These are phyloP conservation scores for Crossoptilon crossoptilon DNA, from an alignment of 2,797 vertebrate genomes.

Conservation along the genomic window DNA sequence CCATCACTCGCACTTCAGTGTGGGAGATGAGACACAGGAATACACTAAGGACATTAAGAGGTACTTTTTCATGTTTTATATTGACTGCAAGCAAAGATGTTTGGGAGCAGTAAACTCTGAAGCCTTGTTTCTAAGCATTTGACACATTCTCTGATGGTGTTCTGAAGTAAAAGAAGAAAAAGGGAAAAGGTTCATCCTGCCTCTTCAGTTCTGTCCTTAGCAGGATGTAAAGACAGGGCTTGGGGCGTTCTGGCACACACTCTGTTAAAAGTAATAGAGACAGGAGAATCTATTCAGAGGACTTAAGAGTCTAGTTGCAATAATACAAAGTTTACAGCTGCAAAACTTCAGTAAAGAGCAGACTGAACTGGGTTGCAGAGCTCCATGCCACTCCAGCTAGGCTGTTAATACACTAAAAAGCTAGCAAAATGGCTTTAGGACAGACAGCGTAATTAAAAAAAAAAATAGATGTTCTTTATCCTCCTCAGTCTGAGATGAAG, in stretches of 20 bases:
- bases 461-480: not conserved
- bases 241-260: not conserved
- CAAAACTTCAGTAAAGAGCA: not conserved
- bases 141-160: not conserved
- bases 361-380: not conserved
- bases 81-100: not conserved
- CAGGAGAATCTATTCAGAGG: not conserved
- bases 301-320: not conserved
- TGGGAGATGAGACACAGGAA: not conserved
- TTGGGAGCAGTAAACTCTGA: not conserved
- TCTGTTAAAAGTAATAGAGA: not conserved
- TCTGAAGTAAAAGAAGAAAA: not conserved
- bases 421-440: not conserved
- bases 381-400: not conserved
- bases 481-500: not conserved
- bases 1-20: fast-evolving
- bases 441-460: not conserved
- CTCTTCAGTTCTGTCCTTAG: not conserved
- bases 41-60: not conserved
- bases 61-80: not conserved
- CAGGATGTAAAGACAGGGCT: too few species aligned
- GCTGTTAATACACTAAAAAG: not conserved
- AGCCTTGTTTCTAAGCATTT: not conserved
- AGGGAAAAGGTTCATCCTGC: not conserved
- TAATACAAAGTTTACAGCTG: not conserved